Conservation (phyloP, 2,797 vertebrate species). For the Sylvilagus floridanus region DNA sequence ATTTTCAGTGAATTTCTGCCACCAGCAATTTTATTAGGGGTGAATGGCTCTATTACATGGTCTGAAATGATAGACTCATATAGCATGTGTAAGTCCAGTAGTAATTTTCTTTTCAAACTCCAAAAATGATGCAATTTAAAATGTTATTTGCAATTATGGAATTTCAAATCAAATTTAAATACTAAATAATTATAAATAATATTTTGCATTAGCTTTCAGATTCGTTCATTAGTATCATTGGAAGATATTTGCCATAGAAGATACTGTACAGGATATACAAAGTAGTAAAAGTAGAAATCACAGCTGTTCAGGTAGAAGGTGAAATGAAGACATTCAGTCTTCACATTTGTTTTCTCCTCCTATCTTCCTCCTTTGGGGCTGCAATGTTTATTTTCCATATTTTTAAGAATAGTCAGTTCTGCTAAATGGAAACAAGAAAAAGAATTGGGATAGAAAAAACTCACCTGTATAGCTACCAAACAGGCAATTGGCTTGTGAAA, state of each 20-base stretch:
- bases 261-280: not conserved
- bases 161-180: conserved; percentile 29
- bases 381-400: not conserved
- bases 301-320: not conserved
- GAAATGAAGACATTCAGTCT: not conserved
- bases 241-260: not conserved
- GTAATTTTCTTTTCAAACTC: conserved; percentile 31
- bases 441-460: not conserved
- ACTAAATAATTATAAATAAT: conserved; percentile 4
- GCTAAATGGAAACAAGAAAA: not conserved
- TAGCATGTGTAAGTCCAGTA: not conserved
- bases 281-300: conserved; percentile 33
- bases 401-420: conserved; percentile 36
- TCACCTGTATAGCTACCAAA: not conserved
- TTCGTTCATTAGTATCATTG: not conserved
- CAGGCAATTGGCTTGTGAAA: too few relatives aligned
- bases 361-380: not conserved
- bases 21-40: conserved; percentile 13
- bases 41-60: not conserved
- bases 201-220: not conserved
- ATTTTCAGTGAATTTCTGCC: conserved; percentile 26
- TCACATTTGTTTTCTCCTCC: not conserved
- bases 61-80: not conserved
- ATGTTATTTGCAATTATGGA: conserved; percentile 27
- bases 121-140: conserved; percentile 39